Conservation (phyloP, 2,888 invertebrate species). For the Gibbula magus region DNA sequence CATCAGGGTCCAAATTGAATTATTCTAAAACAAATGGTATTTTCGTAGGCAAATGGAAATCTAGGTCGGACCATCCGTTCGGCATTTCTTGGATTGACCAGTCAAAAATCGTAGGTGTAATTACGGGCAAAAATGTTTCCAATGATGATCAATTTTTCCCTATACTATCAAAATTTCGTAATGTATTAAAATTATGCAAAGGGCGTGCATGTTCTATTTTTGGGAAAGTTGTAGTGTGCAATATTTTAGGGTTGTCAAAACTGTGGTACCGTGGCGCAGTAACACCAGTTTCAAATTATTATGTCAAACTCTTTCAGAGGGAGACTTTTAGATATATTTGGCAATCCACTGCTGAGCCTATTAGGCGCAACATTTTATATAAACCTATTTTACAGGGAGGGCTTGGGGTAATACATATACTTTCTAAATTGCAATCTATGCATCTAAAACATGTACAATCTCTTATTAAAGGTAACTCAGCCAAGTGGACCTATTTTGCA, state of each 20-base stretch:
- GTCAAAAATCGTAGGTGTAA: slow-evolving; percentile 38
- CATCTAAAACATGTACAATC: slow-evolving; percentile 23
- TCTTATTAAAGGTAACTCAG: slow-evolving; percentile 14
- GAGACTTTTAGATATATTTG: background rate
- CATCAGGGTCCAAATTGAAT: slow-evolving; percentile 27
- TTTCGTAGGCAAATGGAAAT: slow-evolving; percentile 23
- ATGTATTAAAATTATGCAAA: slow-evolving; percentile 31
- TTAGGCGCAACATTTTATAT: background rate
- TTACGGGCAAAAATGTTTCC: slow-evolving; percentile 31
- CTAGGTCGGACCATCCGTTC: slow-evolving; percentile 25
- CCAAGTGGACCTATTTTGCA: slow-evolving; percentile 30
- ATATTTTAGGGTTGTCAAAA: background rate
- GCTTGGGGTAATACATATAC: background rate
- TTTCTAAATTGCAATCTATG: slow-evolving; percentile 3
- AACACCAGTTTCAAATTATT: background rate
- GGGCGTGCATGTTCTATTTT: slow-evolving; percentile 29
- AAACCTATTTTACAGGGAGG: background rate
- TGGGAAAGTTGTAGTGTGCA: slow-evolving; percentile 26
- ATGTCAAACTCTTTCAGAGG: background rate
- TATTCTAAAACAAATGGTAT: slow-evolving; percentile 7
- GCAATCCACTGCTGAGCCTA: background rate
- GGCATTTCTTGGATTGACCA: slow-evolving; percentile 40
- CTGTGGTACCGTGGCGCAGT: slow-evolving; percentile 19
- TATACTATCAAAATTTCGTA: slow-evolving; percentile 33
- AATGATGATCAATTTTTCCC: slow-evolving; percentile 35